Conservation (phyloP, 2,113 vertebrate species). For the Lagopus leucura region DNA sequence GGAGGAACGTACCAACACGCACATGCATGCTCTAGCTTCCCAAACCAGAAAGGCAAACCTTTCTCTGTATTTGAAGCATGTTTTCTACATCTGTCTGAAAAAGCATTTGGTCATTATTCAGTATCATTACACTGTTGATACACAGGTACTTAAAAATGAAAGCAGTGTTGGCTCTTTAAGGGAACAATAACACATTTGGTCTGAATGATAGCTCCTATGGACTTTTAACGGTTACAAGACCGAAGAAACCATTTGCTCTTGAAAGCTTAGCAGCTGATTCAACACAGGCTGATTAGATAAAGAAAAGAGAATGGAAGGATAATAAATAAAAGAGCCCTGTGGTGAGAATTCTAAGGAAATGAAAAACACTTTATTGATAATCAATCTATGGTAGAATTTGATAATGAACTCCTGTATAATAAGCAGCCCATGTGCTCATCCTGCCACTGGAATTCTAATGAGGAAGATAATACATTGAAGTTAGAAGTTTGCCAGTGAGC, state of each 20-base stretch:
- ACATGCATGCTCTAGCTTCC: not conserved
- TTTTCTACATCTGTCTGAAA: not conserved
- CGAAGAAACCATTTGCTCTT: constrained; percentile 41
- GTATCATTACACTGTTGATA: not conserved
- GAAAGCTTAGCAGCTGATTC: constrained; percentile 53
- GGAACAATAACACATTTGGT: constrained; percentile 5
- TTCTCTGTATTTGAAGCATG: not conserved
- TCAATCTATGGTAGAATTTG: constrained; percentile 57
- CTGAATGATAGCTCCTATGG: not conserved
- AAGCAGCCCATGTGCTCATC: not conserved
- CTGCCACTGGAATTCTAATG: constrained; percentile 42
- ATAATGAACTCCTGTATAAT: constrained; percentile 68
- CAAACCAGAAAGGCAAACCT: not conserved
- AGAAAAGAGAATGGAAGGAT: constrained; percentile 43
- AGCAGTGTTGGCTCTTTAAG: not conserved
- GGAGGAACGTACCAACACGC: not conserved
- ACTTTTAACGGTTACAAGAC: constrained; percentile 6
- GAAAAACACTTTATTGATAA: constrained; percentile 67
- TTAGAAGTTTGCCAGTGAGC: constrained; percentile 41
- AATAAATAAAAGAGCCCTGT: constrained; percentile 27
- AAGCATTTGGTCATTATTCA: not conserved
- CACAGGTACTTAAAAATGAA: constrained; percentile 23
- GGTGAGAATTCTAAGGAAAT: constrained; percentile 50
- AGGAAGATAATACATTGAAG: constrained; percentile 36
- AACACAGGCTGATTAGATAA: constrained; percentile 60